Conservation (phyloP, 2,797 vertebrate genomes). For the Scleropages formosus region DNA sequence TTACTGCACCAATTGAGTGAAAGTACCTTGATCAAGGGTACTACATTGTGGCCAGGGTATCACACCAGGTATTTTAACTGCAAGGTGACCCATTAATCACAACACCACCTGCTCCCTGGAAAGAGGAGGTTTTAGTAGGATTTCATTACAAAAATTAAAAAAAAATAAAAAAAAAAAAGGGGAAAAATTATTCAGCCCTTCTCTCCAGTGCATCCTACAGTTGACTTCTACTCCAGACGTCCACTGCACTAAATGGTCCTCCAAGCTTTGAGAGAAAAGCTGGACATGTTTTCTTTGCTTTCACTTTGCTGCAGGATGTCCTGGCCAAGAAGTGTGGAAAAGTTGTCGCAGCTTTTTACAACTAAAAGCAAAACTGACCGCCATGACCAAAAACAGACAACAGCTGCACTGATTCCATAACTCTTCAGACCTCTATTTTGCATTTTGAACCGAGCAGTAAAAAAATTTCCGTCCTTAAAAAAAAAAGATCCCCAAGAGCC, state of each 20-base stretch:
- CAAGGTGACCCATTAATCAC: too few relatives aligned
- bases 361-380: constrained; percentile 12
- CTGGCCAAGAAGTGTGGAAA: neutral
- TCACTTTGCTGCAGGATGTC: neutral
- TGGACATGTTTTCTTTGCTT: neutral
- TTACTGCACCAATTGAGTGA: too few relatives aligned
- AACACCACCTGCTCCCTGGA: too few relatives aligned
- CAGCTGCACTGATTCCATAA: neutral
- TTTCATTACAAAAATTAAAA: too few relatives aligned
- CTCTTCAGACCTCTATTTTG: too few relatives aligned
- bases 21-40: too few relatives aligned
- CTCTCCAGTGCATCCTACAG: neutral
- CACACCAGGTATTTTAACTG: too few relatives aligned
- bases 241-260: constrained; percentile 6
- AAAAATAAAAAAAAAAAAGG: too few relatives aligned
- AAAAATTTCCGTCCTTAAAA: constrained; percentile 1
- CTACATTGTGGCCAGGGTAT: too few relatives aligned
- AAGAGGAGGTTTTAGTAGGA: too few relatives aligned
- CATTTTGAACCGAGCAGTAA: neutral
- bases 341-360: neutral
- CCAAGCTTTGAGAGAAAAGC: neutral
- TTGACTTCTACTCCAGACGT: neutral
- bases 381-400: constrained; percentile 2
- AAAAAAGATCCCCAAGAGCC: neutral
- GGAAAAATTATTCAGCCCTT: constrained; percentile 4